phyloP scores from a whole-genome alignment of 2,113 vertebrate species.

The Phrynosoma blainvillii region DNA sequence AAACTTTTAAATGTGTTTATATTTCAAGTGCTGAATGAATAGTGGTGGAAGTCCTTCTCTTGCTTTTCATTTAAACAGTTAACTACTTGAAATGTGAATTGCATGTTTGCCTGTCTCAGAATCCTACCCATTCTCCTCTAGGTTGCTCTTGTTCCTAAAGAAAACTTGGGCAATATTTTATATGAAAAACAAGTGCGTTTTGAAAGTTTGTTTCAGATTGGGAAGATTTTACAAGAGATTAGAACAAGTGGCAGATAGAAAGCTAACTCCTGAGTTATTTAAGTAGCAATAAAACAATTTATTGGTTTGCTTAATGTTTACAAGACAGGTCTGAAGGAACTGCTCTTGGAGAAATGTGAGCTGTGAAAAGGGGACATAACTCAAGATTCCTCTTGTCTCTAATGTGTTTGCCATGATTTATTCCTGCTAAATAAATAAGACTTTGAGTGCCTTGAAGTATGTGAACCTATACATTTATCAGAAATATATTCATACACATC shows the following conservation, averaged over 20 bases:
- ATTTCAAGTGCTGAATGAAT: neutral
- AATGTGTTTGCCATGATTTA: slow-evolving; percentile 22
- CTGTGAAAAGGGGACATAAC: neutral
- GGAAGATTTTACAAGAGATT: slow-evolving; percentile 1
- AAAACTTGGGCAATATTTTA: neutral
- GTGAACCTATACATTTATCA: neutral
- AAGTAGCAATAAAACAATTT: slow-evolving; percentile 24
- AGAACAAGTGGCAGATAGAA: slow-evolving; percentile 35
- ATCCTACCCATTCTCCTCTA: too few relatives aligned
- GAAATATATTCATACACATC: neutral
- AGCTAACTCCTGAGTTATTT: slow-evolving; percentile 18
- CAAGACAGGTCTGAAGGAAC: slow-evolving; percentile 44
- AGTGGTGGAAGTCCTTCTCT: neutral
- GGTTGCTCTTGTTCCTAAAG: neutral
- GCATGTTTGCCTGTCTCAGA: neutral
- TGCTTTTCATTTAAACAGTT: neutral
- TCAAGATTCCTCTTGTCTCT: slow-evolving; percentile 1
- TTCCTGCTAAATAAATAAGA: slow-evolving; percentile 6
- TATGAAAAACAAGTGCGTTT: neutral
- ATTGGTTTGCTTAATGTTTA: slow-evolving; percentile 31
- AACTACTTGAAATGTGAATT: neutral
- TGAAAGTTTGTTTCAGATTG: neutral
- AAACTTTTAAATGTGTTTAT: neutral
- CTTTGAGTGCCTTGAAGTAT: slow-evolving; percentile 13
- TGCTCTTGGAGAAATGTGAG: slow-evolving; percentile 10